Evolutionary conservation across 2,113 vertebrate species (phyloP).

Genomic region (Falco punctatus): DNA sequence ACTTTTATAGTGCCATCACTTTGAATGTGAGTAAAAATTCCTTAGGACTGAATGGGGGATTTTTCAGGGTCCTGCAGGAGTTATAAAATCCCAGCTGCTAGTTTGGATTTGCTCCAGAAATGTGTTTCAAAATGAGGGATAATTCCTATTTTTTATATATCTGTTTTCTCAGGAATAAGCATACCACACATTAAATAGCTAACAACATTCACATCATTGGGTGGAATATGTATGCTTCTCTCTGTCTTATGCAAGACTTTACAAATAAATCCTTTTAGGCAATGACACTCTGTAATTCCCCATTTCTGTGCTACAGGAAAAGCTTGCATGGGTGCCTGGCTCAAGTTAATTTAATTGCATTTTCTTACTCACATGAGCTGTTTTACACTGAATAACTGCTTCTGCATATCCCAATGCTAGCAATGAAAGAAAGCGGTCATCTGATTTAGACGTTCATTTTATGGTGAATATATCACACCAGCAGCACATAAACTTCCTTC

Average conservation of each 20-base stretch:
- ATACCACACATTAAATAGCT: slow-evolving; percentile 19
- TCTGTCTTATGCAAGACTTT: background rate
- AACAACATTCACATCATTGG: background rate
- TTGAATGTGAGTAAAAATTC: slow-evolving; percentile 45
- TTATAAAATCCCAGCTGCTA: slow-evolving; percentile 64
- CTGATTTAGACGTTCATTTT: slow-evolving; percentile 26
- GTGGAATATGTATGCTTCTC: background rate
- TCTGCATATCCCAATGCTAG: background rate
- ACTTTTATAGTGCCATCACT: background rate
- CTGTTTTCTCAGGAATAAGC: slow-evolving; percentile 35
- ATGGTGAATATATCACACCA: background rate
- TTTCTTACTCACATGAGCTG: slow-evolving; percentile 29
- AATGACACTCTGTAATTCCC: background rate
- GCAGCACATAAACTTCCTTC: background rate
- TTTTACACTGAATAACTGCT: slow-evolving; percentile 11
- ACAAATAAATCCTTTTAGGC: slow-evolving; percentile 43
- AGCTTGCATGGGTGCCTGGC: slow-evolving; percentile 28
- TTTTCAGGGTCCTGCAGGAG: slow-evolving; percentile 47
- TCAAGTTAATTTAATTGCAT: slow-evolving; percentile 51
- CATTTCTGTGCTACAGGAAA: slow-evolving; percentile 18
- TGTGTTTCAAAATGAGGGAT: slow-evolving; percentile 13
- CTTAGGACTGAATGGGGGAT: background rate
- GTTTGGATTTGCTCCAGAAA: slow-evolving; percentile 63
- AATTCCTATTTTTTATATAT: slow-evolving; percentile 18
- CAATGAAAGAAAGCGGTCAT: background rate